phyloP scores from a whole-genome alignment of 1,140 invertebrate genomes.

The Drosophila erecta region DNA sequence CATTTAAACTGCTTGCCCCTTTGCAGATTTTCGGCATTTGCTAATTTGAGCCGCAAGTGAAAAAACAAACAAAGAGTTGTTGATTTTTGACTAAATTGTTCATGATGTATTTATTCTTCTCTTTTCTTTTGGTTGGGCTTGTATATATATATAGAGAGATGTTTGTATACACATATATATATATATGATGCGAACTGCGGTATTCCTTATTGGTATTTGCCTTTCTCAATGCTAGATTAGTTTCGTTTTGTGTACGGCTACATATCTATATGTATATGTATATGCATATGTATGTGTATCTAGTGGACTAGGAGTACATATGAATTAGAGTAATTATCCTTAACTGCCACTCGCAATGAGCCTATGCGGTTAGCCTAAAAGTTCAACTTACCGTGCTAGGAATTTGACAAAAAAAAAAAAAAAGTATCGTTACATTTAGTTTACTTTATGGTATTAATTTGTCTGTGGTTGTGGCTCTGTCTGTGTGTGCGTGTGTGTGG shows the following conservation, averaged over 20 bases:
- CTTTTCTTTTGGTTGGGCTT: slow-evolving; percentile 27
- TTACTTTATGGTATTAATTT: slow-evolving; percentile 49
- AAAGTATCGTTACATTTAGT: slow-evolving; percentile 28
- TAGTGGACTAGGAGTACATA: slow-evolving; percentile 58
- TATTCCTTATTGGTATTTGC: slow-evolving; percentile 50
- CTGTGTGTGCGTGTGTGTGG: slow-evolving; percentile 8
- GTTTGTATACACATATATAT: slow-evolving; percentile 30
- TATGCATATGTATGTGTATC: slow-evolving; percentile 13
- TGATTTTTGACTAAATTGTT: slow-evolving; percentile 78
- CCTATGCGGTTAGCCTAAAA: slow-evolving; percentile 54
- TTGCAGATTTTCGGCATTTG: background rate
- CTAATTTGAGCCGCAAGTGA: background rate
- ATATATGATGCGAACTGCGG: slow-evolving; percentile 52
- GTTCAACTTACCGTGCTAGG: slow-evolving; percentile 67
- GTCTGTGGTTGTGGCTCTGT: slow-evolving; percentile 19
- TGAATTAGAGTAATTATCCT: slow-evolving; percentile 53
- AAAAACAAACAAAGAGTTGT: slow-evolving; percentile 32
- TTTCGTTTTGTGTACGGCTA: slow-evolving; percentile 58
- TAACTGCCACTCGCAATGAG: slow-evolving; percentile 31
- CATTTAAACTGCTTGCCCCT: too few species aligned
- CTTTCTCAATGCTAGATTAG: slow-evolving; percentile 55
- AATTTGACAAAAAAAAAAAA: slow-evolving; percentile 68
- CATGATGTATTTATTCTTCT: slow-evolving; percentile 72
- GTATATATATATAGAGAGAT: slow-evolving; percentile 37
- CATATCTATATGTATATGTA: slow-evolving; percentile 35